A percentile compares a stretch with the other conserved stretches of the same genome.
Evolutionary conservation across 2,888 invertebrate species (phyloP).

Genomic region (Acleris emargana): DNA sequence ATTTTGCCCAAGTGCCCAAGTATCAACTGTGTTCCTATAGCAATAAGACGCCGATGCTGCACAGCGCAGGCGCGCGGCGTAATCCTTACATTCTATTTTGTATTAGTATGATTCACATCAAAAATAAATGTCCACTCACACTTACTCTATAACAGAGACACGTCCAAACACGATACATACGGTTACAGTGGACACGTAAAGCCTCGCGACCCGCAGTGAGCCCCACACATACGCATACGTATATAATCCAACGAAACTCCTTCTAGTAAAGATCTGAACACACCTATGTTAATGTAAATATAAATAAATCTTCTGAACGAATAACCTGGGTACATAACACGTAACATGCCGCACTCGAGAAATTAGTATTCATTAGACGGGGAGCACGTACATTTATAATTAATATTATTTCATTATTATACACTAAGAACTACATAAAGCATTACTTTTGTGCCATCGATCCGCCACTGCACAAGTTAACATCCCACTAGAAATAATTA

Average conservation of each 20-base stretch:
- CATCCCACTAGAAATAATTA: conserved; percentile 20
- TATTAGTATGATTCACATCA: conserved; percentile 63
- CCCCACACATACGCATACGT: conserved; percentile 42
- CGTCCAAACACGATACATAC: conserved; percentile 41
- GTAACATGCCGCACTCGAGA: conserved; percentile 24
- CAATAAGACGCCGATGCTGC: conserved; percentile 38
- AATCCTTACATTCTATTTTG: conserved; percentile 48
- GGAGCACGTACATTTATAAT: conserved; percentile 65
- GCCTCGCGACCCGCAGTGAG: conserved; percentile 36
- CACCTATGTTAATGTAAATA: not conserved
- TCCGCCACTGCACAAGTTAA: conserved; percentile 41
- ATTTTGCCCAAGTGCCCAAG: not conserved
- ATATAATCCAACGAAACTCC: conserved; percentile 38
- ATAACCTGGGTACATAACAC: conserved; percentile 1
- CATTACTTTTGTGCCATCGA: conserved; percentile 70
- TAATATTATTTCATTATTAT: conserved; percentile 56
- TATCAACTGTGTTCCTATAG: not conserved
- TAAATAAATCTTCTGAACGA: conserved; percentile 5
- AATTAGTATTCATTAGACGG: conserved; percentile 49
- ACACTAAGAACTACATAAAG: conserved; percentile 77
- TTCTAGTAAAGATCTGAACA: conserved; percentile 3
- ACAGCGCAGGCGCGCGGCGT: conserved; percentile 36
- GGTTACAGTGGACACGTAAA: conserved; percentile 36
- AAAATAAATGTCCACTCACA: conserved; percentile 61
- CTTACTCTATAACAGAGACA: conserved; percentile 58